These are phyloP conservation scores for Yasuhikotakia modesta DNA, from an alignment of 2,797 vertebrate species.

Conservation along the genomic window DNA sequence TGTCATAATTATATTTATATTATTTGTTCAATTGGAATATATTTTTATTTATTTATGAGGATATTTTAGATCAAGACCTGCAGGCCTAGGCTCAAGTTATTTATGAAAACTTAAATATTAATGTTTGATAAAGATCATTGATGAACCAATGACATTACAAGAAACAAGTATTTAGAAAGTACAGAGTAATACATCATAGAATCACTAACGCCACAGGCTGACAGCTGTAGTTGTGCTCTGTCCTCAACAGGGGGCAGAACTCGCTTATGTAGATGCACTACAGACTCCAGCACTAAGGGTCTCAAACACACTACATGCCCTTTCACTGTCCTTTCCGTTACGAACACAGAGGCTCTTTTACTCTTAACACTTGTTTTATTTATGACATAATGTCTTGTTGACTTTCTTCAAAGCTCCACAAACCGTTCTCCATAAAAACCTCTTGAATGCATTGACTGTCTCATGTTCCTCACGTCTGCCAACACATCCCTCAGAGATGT, in stretches of 20 bases:
- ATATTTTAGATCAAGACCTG: too few species aligned
- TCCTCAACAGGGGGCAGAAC: constrained; percentile 69
- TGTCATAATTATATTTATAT: too few species aligned
- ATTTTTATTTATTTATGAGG: too few species aligned
- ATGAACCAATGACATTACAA: too few species aligned
- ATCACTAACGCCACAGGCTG: not conserved
- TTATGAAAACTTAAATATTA: too few species aligned
- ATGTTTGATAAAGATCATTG: too few species aligned
- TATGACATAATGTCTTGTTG: constrained; percentile 50
- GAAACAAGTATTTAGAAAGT: too few species aligned
- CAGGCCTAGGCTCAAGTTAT: too few species aligned
- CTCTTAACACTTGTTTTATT: constrained; percentile 44
- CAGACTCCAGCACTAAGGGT: too few species aligned
- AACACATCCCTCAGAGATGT: constrained; percentile 47
- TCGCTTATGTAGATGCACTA: constrained; percentile 26
- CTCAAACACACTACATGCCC: constrained; percentile 18
- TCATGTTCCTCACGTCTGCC: constrained; percentile 1
- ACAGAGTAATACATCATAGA: too few species aligned
- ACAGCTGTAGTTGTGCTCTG: constrained; percentile 15
- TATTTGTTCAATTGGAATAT: too few species aligned
- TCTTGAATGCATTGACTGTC: constrained; percentile 49
- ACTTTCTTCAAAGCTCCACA: constrained; percentile 24
- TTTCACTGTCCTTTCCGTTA: constrained; percentile 57
- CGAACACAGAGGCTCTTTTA: constrained; percentile 69
- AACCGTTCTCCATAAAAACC: not conserved